These are phyloP conservation scores for Caenorhabditis virilis DNA, from an alignment of 2,888 invertebrate genomes.

Conservation along the genomic window DNA sequence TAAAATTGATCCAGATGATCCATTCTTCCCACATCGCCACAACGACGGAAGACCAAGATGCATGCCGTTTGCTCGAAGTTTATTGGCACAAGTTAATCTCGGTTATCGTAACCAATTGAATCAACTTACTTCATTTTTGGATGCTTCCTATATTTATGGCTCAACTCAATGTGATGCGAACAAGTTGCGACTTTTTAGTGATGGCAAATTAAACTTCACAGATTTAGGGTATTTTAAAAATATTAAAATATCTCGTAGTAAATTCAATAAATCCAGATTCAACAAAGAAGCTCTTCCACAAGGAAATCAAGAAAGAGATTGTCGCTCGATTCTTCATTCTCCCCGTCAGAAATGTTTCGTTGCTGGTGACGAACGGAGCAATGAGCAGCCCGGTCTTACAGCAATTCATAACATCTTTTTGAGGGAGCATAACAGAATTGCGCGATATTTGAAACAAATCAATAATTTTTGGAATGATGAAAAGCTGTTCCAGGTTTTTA, in stretches of 20 bases:
- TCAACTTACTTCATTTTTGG: constrained; percentile 86
- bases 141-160: constrained; percentile 82
- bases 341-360: constrained; percentile 37
- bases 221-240: constrained; percentile 56
- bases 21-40: constrained; percentile 82
- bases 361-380: constrained; percentile 65
- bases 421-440: constrained; percentile 68
- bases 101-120: constrained; percentile 77
- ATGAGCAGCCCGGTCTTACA: constrained; percentile 67
- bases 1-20: constrained; percentile 85
- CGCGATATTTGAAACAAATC: constrained; percentile 55
- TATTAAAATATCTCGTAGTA: background rate
- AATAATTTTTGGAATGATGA: constrained; percentile 70
- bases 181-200: constrained; percentile 78
- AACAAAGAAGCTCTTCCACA: constrained; percentile 68
- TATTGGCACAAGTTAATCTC: constrained; percentile 86
- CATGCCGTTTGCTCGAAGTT: constrained; percentile 90
- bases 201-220: constrained; percentile 67
- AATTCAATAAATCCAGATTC: constrained; percentile 35
- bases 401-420: constrained; percentile 66
- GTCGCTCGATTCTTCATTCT: constrained; percentile 49
- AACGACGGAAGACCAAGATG: constrained; percentile 83
- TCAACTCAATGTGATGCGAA: constrained; percentile 84
- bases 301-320: constrained; percentile 67
- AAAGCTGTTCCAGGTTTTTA: constrained; percentile 67